Evolutionary conservation across 2,113 vertebrate species (phyloP).

Genomic region (Pica pica): DNA sequence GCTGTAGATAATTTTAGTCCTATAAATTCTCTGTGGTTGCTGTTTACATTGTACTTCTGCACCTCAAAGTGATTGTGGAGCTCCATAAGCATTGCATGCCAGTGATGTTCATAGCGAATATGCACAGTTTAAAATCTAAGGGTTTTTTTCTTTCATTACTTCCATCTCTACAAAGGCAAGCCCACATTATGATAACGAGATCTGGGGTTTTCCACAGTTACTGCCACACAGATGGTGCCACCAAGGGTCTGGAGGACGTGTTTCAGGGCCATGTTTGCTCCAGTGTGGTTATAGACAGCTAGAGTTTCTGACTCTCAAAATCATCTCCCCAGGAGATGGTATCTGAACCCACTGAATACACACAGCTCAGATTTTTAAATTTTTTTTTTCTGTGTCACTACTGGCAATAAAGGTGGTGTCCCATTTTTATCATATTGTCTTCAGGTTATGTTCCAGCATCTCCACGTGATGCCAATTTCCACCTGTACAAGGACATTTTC

Average conservation of each 20-base stretch:
- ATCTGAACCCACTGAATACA: background rate
- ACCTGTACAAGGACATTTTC: background rate
- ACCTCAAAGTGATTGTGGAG: background rate
- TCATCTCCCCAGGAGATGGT: background rate
- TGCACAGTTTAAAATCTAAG: background rate
- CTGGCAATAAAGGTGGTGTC: background rate
- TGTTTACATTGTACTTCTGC: background rate
- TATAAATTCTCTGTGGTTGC: background rate
- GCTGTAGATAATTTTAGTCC: background rate
- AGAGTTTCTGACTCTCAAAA: background rate
- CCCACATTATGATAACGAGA: background rate
- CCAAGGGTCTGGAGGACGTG: background rate
- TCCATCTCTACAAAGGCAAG: background rate
- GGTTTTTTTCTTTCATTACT: background rate
- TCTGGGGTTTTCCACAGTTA: background rate
- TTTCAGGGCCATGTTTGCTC: background rate
- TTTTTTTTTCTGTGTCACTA: background rate
- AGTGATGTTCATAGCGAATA: background rate
- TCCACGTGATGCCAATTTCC: background rate
- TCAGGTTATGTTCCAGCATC: background rate
- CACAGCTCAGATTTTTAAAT: background rate
- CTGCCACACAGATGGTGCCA: accelerated
- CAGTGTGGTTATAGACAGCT: accelerated
- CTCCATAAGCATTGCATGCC: background rate
- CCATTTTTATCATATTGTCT: background rate